phyloP scores from a whole-genome alignment of 37 sponge, comb jelly and placozoan species.

The Agelas oroides region DNA sequence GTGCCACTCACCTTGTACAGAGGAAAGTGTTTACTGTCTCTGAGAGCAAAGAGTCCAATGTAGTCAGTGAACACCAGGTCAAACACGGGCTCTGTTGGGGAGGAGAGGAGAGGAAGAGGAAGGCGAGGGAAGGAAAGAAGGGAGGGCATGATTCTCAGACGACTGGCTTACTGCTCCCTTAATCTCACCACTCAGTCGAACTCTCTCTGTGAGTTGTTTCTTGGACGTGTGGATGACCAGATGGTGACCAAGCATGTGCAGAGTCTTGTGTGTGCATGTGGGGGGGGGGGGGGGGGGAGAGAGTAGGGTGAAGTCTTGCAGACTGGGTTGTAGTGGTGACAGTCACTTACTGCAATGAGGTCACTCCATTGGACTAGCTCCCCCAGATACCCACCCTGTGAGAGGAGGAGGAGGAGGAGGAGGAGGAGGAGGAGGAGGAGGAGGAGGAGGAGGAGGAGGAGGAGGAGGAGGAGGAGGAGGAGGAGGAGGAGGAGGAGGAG shows the following conservation, averaged over 20 bases:
- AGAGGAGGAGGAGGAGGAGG: no score
- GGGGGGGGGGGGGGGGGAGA: no score
- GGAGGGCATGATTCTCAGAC: no score
- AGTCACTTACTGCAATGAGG: constrained; percentile 74
- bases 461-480: not conserved
- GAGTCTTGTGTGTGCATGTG: constrained; percentile 20
- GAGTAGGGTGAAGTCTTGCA: no score
- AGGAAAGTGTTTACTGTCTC: constrained; percentile 47
- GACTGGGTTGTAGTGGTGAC: no score
- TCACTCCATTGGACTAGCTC: constrained; percentile 90
- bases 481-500: not conserved
- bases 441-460: not conserved
- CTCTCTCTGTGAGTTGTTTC: constrained; percentile 27
- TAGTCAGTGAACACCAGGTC: constrained; percentile 87
- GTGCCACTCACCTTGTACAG: constrained; percentile 42
- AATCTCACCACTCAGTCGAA: not conserved
- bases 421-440: no score
- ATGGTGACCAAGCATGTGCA: constrained; percentile 64
- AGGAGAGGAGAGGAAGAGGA: no score
- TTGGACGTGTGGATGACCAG: constrained; percentile 28
- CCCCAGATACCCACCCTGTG: constrained; percentile 82
- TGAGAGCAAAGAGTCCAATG: constrained; percentile 70
- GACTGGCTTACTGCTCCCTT: no score
- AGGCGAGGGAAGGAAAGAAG: no score
- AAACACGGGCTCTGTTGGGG: constrained; percentile 45